phyloP scores from a whole-genome alignment of 2,113 vertebrate genomes.

The Phainopepla nitens region DNA sequence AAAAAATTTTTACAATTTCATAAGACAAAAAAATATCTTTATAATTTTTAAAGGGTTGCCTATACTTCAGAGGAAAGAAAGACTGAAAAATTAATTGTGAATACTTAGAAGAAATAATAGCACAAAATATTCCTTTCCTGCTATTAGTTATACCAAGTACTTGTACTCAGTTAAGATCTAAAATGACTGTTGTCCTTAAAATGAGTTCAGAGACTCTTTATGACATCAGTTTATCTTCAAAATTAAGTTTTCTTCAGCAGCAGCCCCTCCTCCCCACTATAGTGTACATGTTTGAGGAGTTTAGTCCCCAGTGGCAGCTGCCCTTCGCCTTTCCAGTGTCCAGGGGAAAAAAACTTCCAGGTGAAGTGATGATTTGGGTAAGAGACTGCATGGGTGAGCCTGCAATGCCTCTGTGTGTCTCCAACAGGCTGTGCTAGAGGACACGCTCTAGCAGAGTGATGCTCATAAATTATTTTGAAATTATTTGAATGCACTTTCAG shows the following conservation, averaged over 20 bases:
- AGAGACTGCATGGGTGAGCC: neutral
- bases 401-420: neutral
- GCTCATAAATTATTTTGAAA: constrained; percentile 3
- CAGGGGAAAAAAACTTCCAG: neutral
- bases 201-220: neutral
- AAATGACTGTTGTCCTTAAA: neutral
- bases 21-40: neutral
- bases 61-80: neutral
- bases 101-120: neutral
- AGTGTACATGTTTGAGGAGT: neutral
- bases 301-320: no score
- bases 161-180: neutral
- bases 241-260: neutral
- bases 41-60: neutral
- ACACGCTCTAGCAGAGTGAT: neutral
- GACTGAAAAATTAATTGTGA: neutral
- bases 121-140: neutral
- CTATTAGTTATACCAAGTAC: neutral
- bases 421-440: constrained; percentile 58
- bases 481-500: constrained; percentile 30
- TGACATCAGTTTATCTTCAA: neutral
- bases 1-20: neutral
- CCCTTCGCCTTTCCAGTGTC: neutral
- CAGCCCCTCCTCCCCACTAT: neutral
- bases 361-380: accelerated